Evolutionary conservation across 2,113 vertebrate genomes (phyloP).

Genomic region (Lepus europaeus): DNA sequence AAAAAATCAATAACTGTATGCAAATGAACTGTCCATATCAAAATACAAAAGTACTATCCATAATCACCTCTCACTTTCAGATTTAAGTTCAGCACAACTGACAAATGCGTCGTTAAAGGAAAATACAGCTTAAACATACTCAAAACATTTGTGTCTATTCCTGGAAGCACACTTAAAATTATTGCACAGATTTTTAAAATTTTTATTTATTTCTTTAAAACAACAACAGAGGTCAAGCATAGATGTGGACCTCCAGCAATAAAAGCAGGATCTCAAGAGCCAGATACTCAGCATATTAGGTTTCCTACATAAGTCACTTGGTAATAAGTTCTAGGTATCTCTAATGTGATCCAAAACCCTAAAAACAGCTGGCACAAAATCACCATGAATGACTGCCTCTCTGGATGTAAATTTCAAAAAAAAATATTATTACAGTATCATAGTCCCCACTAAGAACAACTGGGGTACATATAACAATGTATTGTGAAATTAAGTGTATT

Average conservation of each 20-base stretch:
- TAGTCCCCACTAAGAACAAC: too few relatives aligned
- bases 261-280: conserved; percentile 90
- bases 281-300: conserved; percentile 88
- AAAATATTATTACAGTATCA: too few relatives aligned
- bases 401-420: too few relatives aligned
- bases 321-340: too few relatives aligned
- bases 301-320: conserved; percentile 88
- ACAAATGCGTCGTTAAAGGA: conserved; percentile 90
- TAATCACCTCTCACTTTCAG: conserved; percentile 90
- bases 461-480: too few relatives aligned
- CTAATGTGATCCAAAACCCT: too few relatives aligned
- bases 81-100: conserved; percentile 92
- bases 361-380: too few relatives aligned
- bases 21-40: conserved; percentile 89
- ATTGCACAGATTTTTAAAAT: conserved; percentile 92
- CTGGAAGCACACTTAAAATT: conserved; percentile 92
- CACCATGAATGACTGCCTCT: too few relatives aligned
- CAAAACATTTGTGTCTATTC: conserved; percentile 92
- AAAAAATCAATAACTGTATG: conserved; percentile 85
- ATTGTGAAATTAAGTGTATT: too few relatives aligned
- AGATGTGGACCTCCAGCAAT: conserved; percentile 88
- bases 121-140: conserved; percentile 90
- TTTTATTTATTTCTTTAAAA: conserved; percentile 87
- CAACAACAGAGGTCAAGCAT: conserved; percentile 89
- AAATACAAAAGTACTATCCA: conserved; percentile 92